Conservation (phyloP, 2,797 vertebrate genomes). For the Aeoliscus strigatus region DNA sequence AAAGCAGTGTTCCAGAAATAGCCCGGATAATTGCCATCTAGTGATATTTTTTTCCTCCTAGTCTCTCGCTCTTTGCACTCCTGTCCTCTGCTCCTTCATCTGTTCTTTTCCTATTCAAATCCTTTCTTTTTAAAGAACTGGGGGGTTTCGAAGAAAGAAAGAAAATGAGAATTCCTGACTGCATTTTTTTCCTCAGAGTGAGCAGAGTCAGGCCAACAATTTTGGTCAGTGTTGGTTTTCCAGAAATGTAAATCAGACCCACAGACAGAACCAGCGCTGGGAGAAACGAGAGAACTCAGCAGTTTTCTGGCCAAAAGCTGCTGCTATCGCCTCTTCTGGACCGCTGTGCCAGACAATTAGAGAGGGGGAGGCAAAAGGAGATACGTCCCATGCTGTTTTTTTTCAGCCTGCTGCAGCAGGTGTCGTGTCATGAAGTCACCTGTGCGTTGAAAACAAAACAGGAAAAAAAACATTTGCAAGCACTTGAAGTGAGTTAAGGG, state of each 20-base stretch:
- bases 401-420: constrained; percentile 36
- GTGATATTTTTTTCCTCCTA: constrained; percentile 48
- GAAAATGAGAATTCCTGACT: constrained; percentile 36
- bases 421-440: constrained; percentile 23
- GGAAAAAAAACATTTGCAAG: no score
- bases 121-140: constrained; percentile 21
- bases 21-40: constrained; percentile 69
- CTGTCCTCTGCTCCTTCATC: no score
- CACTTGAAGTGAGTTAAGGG: no score
- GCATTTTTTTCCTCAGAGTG: constrained; percentile 18
- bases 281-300: constrained; percentile 36
- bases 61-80: constrained; percentile 10
- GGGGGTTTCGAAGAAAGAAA: constrained; percentile 11
- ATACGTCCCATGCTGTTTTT: no score
- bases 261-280: constrained; percentile 8
- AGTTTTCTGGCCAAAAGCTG: constrained; percentile 48
- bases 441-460: constrained; percentile 7
- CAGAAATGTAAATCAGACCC: constrained; percentile 49
- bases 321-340: constrained; percentile 5
- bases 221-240: constrained; percentile 50
- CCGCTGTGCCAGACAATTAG: background rate
- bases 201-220: constrained; percentile 14
- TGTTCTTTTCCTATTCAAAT: constrained; percentile 24
- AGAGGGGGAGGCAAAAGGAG: background rate
- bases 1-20: constrained; percentile 71